Evolutionary conservation across 2,797 vertebrate species (phyloP).

Genomic region (Microchirus variegatus): DNA sequence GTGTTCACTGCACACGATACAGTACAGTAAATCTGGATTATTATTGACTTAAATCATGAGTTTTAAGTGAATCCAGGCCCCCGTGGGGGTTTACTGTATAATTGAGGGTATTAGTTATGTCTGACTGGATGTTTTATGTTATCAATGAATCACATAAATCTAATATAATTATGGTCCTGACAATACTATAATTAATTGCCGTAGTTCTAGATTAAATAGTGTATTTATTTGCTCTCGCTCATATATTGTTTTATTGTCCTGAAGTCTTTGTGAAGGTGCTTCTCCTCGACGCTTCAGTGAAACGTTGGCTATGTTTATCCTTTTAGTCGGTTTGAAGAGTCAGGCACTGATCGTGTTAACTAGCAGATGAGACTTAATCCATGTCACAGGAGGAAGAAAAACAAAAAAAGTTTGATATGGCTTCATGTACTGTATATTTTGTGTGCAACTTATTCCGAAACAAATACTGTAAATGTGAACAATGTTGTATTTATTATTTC

Average conservation of each 20-base stretch:
- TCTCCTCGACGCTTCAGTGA: not conserved
- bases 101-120: slow-evolving; percentile 39
- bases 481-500: slow-evolving; percentile 78
- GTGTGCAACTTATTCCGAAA: slow-evolving; percentile 50
- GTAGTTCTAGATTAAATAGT: slow-evolving; percentile 12
- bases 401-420: slow-evolving; percentile 21
- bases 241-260: not conserved
- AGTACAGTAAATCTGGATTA: slow-evolving; percentile 18
- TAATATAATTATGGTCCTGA: slow-evolving; percentile 62
- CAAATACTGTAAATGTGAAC: slow-evolving; percentile 67
- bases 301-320: slow-evolving; percentile 4
- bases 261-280: slow-evolving; percentile 14
- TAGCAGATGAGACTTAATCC: slow-evolving; percentile 3
- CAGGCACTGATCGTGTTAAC: slow-evolving; percentile 6
- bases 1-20: slow-evolving; percentile 6
- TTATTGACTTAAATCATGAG: slow-evolving; percentile 24
- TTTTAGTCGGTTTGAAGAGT: slow-evolving; percentile 16
- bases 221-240: too few species aligned
- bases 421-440: slow-evolving; percentile 26
- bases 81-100: slow-evolving; percentile 17
- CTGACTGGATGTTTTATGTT: slow-evolving; percentile 40
- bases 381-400: not conserved
- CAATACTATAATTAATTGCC: slow-evolving; percentile 55
- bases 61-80: slow-evolving; percentile 22
- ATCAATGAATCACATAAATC: slow-evolving; percentile 38